Conservation (phyloP, 2,113 vertebrate genomes). For the Menidia beryllina region DNA sequence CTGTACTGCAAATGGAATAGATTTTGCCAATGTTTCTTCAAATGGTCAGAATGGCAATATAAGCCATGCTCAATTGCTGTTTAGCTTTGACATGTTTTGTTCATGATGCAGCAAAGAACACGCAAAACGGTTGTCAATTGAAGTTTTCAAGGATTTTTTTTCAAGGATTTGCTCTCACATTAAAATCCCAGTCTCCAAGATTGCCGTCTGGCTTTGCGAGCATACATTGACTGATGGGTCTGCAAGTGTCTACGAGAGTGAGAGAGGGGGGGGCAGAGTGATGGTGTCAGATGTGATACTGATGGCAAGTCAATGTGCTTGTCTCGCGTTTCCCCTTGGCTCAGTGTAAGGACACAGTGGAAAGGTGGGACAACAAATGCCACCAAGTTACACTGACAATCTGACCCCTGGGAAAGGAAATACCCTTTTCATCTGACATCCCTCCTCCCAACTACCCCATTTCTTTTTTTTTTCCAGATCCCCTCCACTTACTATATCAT, state of each 20-base stretch:
- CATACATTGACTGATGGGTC: slow-evolving; percentile 31
- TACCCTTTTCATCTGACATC: slow-evolving; percentile 56
- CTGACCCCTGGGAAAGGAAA: slow-evolving; percentile 70
- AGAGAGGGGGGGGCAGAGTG: slow-evolving; percentile 15
- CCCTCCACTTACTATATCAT: slow-evolving; percentile 24
- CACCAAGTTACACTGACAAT: slow-evolving; percentile 66
- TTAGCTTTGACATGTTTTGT: slow-evolving; percentile 16
- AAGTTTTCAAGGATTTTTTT: slow-evolving; percentile 16
- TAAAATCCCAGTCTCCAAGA: slow-evolving; percentile 14
- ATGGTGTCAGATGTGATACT: slow-evolving; percentile 68
- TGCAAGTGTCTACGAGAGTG: slow-evolving; percentile 29
- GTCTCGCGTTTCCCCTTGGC: slow-evolving; percentile 67
- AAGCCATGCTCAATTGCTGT: not conserved
- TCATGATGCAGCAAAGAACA: slow-evolving; percentile 15
- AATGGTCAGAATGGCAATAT: slow-evolving; percentile 22
- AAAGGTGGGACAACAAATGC: slow-evolving; percentile 73
- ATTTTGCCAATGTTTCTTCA: slow-evolving; percentile 27
- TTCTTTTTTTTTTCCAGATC: slow-evolving; percentile 23
- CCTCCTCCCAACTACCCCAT: slow-evolving; percentile 26
- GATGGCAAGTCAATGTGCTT: slow-evolving; percentile 56
- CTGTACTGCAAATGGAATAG: slow-evolving; percentile 12
- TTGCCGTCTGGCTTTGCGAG: slow-evolving; percentile 13
- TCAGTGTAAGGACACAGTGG: slow-evolving; percentile 74
- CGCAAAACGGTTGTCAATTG: slow-evolving; percentile 21
- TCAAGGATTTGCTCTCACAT: slow-evolving; percentile 16